Conservation (phyloP, 2,888 invertebrate genomes). For the Dolichopus griseipennis region DNA sequence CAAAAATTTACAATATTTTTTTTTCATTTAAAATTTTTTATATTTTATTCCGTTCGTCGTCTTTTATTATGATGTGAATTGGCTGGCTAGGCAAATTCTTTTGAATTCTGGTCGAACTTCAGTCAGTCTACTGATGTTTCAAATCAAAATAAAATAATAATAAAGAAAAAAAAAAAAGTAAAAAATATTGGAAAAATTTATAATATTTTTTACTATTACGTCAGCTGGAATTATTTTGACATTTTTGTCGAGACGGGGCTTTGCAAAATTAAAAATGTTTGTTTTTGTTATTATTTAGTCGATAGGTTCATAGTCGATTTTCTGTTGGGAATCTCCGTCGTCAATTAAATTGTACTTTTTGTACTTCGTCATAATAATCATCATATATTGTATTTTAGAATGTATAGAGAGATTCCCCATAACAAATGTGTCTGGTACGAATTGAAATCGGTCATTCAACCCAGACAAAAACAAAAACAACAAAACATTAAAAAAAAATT, state of each 20-base stretch:
- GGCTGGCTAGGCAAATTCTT: constrained; percentile 6
- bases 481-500: neutral
- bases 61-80: neutral
- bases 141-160: neutral
- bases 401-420: neutral
- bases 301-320: neutral
- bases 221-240: neutral
- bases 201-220: neutral
- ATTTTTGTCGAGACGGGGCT: constrained; percentile 5
- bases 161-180: neutral
- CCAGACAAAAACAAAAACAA: neutral
- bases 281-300: constrained; percentile 6
- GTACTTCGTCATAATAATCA: neutral
- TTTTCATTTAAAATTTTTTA: neutral
- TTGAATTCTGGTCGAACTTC: neutral
- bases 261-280: neutral
- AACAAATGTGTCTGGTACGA: neutral
- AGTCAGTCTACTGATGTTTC: neutral
- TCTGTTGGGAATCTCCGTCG: neutral
- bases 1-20: neutral
- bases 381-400: no score
- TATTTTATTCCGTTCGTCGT: no score
- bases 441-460: constrained; percentile 4
- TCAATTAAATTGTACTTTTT: neutral
- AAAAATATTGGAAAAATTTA: no score